Conservation (phyloP, 2,888 invertebrate genomes). For the Eristalinus aeneus region DNA sequence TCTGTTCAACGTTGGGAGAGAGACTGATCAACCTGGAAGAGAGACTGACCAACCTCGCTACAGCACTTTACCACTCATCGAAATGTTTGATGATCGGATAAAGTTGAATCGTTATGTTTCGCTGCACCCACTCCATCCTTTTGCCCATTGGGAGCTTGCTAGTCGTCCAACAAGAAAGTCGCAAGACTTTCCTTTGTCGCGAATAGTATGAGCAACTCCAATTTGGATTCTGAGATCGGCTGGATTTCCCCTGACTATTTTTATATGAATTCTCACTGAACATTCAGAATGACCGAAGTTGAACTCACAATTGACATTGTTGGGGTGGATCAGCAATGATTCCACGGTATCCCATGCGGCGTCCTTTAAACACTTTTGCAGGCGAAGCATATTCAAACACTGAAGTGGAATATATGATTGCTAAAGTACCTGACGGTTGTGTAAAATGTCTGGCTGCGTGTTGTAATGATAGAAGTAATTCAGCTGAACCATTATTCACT, state of each 20-base stretch:
- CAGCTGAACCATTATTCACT: too few relatives aligned
- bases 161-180: conserved; percentile 23
- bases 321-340: too few relatives aligned
- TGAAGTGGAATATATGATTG: too few relatives aligned
- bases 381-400: conserved; percentile 13
- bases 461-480: too few relatives aligned
- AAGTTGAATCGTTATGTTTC: background rate
- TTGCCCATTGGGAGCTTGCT: conserved; percentile 34
- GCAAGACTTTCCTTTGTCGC: conserved; percentile 5
- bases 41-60: background rate
- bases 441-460: too few relatives aligned
- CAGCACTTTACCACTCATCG: conserved; percentile 8
- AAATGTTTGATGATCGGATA: conserved; percentile 1
- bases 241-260: too few relatives aligned
- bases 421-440: too few relatives aligned
- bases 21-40: too few relatives aligned
- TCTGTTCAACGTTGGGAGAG: too few relatives aligned
- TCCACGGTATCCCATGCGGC: too few relatives aligned
- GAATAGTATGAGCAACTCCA: conserved; percentile 8
- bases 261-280: background rate
- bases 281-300: conserved; percentile 1
- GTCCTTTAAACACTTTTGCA: background rate
- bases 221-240: conserved; percentile 1
- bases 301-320: too few relatives aligned
- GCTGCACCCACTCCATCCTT: conserved; percentile 20